Base-by-base conservation (phyloP, 1,140 invertebrate genomes). In the Rhizoglyphus robini region DNA sequence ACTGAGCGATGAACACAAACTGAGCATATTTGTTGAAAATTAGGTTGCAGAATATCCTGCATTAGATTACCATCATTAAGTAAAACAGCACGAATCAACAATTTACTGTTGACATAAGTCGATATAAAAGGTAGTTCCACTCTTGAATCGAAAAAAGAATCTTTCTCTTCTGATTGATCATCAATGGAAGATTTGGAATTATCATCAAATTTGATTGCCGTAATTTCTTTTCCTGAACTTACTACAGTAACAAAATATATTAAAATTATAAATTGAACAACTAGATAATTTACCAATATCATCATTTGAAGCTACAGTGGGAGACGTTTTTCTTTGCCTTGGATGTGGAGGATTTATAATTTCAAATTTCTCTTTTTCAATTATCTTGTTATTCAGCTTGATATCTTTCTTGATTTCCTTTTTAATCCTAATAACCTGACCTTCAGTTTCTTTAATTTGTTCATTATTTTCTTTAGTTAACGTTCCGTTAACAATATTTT, bases 111-210 rank as follows among this genome's bases (percentile, higher is more conserved):
- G 23, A 74, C 73, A 18, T 71, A 65, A n/a, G 73, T 71, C 4
- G 79, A 80, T 23, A 80, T 72, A 68, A 74, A 75, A 25, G 78
- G 79, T 54, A 79, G 72, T 46, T 72, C 70, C 23, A 73, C 69
- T 34, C 73, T 75, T 31, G 73, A 73, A 65, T 80, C 74, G 72
- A 79, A 79, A n/a, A 78, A 75, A 4, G 77, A 77, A 68, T 79
- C 77, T 65, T 75, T 74, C 60, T 76, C 74, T 51, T 77, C 4
- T 2, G n/a, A 1, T 25, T 54, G 2, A 62, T 63, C 15, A 63
- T 49, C 61, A n/a, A 30, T 8, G 8, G 58, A 20, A 11, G 23
- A 20, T 51, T n/a, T 51, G 20, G 27, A n/a, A n/a, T 20, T 5
- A 20, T 51, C 25, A 20, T 51, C 27, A 51, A 27, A n/a, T 51